Evolutionary conservation across 2,797 vertebrate species (phyloP).

Genomic region (Rhyacichthys aspro): DNA sequence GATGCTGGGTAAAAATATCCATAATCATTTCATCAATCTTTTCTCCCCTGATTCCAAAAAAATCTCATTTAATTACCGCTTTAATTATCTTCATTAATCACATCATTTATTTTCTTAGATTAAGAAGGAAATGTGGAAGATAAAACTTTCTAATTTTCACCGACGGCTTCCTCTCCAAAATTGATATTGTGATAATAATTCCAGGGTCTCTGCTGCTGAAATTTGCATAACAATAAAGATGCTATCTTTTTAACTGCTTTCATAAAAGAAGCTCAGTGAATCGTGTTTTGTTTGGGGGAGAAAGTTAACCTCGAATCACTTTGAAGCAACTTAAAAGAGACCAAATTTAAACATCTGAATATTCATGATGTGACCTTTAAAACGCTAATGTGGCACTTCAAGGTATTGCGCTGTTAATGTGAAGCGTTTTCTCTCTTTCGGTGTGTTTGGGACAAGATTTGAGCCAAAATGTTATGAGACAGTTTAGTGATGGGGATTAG

Average conservation of each 20-base stretch:
- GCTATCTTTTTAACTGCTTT: neutral
- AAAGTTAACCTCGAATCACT: neutral
- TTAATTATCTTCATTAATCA: constrained; percentile 21
- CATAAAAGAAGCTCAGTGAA: neutral
- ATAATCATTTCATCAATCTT: neutral
- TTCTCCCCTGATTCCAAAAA: neutral
- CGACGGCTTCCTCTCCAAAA: neutral
- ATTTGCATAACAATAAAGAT: constrained; percentile 20
- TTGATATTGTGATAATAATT: constrained; percentile 1
- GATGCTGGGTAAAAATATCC: too few relatives aligned
- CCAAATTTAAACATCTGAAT: neutral
- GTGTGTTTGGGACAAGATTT: neutral
- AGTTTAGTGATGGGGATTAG: constrained; percentile 7
- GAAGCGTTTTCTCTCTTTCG: neutral
- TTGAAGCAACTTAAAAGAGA: neutral
- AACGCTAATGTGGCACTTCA: neutral
- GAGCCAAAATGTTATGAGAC: constrained; percentile 5
- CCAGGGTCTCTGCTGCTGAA: constrained; percentile 2
- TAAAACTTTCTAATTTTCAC: constrained; percentile 5
- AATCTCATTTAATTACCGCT: neutral
- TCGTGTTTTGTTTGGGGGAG: neutral
- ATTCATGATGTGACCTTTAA: neutral
- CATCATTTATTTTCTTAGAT: neutral
- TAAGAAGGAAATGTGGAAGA: neutral
- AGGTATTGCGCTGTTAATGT: neutral